These are phyloP conservation scores for Pterocles burchelli DNA, from an alignment of 2,113 vertebrate species.

Conservation along the genomic window DNA sequence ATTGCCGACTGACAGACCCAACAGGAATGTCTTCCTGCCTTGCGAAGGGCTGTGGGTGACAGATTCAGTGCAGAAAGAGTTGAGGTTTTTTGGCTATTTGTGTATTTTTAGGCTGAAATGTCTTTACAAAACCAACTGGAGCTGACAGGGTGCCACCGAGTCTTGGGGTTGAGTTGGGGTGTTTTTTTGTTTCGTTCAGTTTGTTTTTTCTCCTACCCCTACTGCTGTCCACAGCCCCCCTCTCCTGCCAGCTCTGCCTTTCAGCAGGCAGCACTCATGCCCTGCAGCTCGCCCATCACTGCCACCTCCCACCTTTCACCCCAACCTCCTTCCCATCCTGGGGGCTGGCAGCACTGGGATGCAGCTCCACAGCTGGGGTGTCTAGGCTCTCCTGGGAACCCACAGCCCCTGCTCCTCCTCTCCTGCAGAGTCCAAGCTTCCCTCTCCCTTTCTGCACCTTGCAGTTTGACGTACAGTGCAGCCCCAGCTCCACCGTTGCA, in stretches of 20 bases:
- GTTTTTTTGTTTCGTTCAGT: background rate
- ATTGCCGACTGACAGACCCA: background rate
- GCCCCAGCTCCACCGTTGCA: background rate
- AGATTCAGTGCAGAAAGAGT: background rate
- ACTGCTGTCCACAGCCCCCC: background rate
- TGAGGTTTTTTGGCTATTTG: slow-evolving; percentile 24
- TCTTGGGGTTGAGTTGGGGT: background rate
- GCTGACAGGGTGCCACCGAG: slow-evolving; percentile 43
- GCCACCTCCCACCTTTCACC: background rate
- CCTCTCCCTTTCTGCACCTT: background rate
- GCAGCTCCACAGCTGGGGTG: background rate
- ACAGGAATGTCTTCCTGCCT: slow-evolving; percentile 13
- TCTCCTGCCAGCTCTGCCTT: background rate
- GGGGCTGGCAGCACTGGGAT: background rate
- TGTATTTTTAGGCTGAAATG: slow-evolving; percentile 50
- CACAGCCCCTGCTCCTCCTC: background rate
- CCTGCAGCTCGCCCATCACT: background rate
- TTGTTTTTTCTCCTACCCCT: background rate
- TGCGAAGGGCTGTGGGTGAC: slow-evolving; percentile 4
- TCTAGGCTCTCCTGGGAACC: background rate
- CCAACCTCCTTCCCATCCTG: fast-evolving
- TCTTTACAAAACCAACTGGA: slow-evolving; percentile 51
- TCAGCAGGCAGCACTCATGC: background rate
- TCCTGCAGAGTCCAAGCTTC: background rate
- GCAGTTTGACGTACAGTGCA: fast-evolving